Conservation (phyloP, 2,797 vertebrate species). For the Coregonus ussuriensis region DNA sequence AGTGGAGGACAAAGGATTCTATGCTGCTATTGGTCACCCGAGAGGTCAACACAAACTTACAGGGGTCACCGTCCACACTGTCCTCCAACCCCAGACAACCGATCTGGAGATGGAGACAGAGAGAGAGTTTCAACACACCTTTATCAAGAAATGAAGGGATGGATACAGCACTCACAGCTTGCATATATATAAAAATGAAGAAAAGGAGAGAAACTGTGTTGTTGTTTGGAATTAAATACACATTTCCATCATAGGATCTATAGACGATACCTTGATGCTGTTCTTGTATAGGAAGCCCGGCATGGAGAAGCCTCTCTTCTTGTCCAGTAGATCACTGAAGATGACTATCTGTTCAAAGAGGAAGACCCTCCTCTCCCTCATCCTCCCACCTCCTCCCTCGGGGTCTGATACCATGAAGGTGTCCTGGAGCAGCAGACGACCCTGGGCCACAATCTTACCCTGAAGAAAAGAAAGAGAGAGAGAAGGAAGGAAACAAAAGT, state of each 20-base stretch:
- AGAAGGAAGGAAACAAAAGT: no score
- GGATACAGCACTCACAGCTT: not conserved
- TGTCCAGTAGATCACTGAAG: slow-evolving; percentile 96
- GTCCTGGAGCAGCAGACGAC: slow-evolving; percentile 94
- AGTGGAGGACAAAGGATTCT: slow-evolving; percentile 92
- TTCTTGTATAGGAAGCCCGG: slow-evolving; percentile 96
- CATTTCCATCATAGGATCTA: not conserved
- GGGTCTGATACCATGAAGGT: slow-evolving; percentile 94
- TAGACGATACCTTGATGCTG: slow-evolving; percentile 89
- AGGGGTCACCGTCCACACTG: slow-evolving; percentile 89
- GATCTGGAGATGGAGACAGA: slow-evolving; percentile 71
- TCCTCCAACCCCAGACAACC: slow-evolving; percentile 96
- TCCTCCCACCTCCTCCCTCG: slow-evolving; percentile 83
- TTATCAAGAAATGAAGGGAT: not conserved
- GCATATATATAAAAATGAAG: not conserved
- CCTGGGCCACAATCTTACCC: slow-evolving; percentile 98
- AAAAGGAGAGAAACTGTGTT: not conserved
- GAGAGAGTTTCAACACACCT: not conserved
- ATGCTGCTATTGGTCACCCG: slow-evolving; percentile 77
- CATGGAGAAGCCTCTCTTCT: slow-evolving; percentile 95
- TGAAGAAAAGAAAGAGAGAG: slow-evolving; percentile 52
- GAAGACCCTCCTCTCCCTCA: slow-evolving; percentile 95
- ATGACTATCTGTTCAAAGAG: slow-evolving; percentile 98
- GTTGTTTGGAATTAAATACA: no score
- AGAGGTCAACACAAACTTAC: slow-evolving; percentile 93